Base-by-base conservation (phyloP, 2,797 vertebrate genomes). In the Hippopotamyrus pictus region DNA sequence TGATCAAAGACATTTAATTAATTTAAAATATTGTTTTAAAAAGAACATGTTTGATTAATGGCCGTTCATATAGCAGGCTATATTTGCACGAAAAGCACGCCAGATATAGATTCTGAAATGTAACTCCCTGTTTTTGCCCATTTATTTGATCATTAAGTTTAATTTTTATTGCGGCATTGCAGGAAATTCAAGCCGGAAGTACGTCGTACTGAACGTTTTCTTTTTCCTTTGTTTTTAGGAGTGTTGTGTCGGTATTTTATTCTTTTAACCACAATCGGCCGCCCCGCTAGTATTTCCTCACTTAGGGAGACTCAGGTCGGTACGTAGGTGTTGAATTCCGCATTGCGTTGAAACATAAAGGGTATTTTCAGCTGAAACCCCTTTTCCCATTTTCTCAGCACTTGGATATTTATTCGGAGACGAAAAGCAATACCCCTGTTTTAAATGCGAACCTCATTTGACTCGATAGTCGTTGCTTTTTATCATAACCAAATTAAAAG, bases 291-390 rank as follows among this genome's bases (percentile, higher is more conserved):
- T 19, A 46, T 82, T 82, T 44, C 76, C 76, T 46, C 83, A 85
- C 50, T 85, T 85, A 33, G 44, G 48, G 48, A 85, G 83, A 53
- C 44, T 11, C 44, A 51, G 76, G 76, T 82, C 76, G 76, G 41
- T 53, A 41, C n/a, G 88, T 89, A 48, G 59, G 82, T 82, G 88
- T 89, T 44, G 33, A 29, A 89, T 46, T 89, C 88, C 69, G 65
- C 89, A 87, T 25, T 90, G 87, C 89, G 88, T 87, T 82, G n/a
- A 86, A 88, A 87, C 57, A 88, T 37, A 33, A 88, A 41, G 48
- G 0, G 19, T 69, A 17, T 41, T 37, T 12, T 22, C 89, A 29
- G 54, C 48, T 44, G 29, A 44, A 65, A 29, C 50, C 5, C 48
- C 12, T 3, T 25, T 86, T 17, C 76, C 37, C 19, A 73, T n/a